phyloP scores from a whole-genome alignment of 1,140 invertebrate genomes.

The Tetragonula clypearis region DNA sequence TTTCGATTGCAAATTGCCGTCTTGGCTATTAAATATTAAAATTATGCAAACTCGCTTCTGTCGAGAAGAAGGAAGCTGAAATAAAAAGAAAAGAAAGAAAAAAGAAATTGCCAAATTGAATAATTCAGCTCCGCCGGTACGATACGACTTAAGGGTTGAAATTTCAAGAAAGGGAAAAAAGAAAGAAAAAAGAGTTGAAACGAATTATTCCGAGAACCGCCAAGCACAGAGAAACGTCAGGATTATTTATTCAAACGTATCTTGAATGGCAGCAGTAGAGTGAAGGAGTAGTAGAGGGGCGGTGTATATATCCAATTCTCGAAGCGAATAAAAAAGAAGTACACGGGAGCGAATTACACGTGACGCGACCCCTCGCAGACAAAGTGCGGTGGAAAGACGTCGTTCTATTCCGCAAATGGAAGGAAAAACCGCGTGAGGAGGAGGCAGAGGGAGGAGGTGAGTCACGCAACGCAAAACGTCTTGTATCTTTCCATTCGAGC shows the following conservation, averaged over 20 bases:
- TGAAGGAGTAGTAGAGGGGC: too few species aligned
- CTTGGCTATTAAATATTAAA: too few species aligned
- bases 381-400: slow-evolving; percentile 13
- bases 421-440: background rate
- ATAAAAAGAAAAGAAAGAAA: too few species aligned
- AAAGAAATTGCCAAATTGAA: too few species aligned
- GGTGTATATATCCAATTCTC: background rate
- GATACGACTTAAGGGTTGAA: too few species aligned
- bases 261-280: background rate
- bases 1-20: too few species aligned
- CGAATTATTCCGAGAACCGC: background rate
- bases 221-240: too few species aligned
- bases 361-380: slow-evolving; percentile 10
- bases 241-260: background rate
- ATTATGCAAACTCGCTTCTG: too few species aligned
- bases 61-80: too few species aligned
- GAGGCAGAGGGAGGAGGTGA: background rate
- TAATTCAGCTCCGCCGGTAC: too few species aligned
- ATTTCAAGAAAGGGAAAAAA: background rate
- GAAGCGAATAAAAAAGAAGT: background rate
- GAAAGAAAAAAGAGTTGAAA: background rate
- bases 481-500: background rate
- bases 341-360: background rate
- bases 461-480: slow-evolving; percentile 30
- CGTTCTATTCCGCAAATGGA: slow-evolving; percentile 14